Percentiles rank a stretch among this genome's conserved stretches.
Conservation (phyloP, 1,140 invertebrate species). For the Hylaeus anthracinus region DNA sequence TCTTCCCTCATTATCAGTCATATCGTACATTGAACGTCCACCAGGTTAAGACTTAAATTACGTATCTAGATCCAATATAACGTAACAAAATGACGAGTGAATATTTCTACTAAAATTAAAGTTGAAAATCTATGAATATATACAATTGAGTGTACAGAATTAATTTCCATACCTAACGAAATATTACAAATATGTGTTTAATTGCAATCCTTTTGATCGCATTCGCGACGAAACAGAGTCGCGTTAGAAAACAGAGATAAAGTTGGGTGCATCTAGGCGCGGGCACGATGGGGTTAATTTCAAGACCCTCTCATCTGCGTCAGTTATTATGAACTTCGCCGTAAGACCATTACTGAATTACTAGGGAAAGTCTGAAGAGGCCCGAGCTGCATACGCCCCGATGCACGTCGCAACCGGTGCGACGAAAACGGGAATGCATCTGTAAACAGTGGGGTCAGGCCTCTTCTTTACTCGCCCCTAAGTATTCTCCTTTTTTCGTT, state of each 20-base stretch:
- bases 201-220: not conserved
- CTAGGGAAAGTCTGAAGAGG: constrained; percentile 12
- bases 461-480: not conserved
- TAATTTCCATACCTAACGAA: too few species aligned
- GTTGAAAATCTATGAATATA: too few species aligned
- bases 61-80: too few species aligned
- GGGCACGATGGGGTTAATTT: constrained; percentile 50
- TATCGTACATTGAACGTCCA: too few species aligned
- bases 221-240: constrained; percentile 17
- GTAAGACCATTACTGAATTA: constrained; percentile 62
- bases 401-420: constrained; percentile 1
- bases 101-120: too few species aligned
- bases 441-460: constrained; percentile 25
- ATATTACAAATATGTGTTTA: too few species aligned
- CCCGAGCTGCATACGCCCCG: not conserved
- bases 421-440: constrained; percentile 34
- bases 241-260: too few species aligned
- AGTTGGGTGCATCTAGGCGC: too few species aligned
- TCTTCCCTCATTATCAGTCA: too few species aligned
- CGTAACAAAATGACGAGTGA: too few species aligned
- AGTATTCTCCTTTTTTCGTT: not conserved
- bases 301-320: constrained; percentile 58
- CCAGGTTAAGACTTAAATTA: too few species aligned
- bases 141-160: too few species aligned
- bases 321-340: constrained; percentile 59